Percentiles rank a stretch among this genome's conserved stretches.
Conservation (phyloP, 2,888 invertebrate species). For the Pycnomerus fuliginosus region DNA sequence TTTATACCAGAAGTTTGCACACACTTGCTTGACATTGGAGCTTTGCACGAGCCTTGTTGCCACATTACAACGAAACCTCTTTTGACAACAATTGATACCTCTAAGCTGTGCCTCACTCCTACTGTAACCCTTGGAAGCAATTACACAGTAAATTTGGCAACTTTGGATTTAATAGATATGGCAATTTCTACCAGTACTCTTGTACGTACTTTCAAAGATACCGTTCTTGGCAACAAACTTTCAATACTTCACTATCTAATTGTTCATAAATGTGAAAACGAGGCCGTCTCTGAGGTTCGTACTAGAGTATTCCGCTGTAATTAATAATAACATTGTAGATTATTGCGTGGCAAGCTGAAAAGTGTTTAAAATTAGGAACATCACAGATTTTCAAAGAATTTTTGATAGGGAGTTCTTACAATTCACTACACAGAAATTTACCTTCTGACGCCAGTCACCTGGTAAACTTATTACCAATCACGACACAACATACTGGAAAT, state of each 20-base stretch:
- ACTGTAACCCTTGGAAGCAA: constrained; percentile 59
- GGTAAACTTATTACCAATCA: constrained; percentile 70
- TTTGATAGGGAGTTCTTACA: constrained; percentile 72
- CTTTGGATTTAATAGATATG: constrained; percentile 70
- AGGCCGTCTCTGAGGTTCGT: constrained; percentile 74
- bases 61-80: constrained; percentile 70
- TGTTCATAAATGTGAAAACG: constrained; percentile 73
- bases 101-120: constrained; percentile 61
- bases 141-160: constrained; percentile 66
- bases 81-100: constrained; percentile 66
- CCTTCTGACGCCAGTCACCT: constrained; percentile 69
- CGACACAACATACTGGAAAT: constrained; percentile 60
- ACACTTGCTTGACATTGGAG: constrained; percentile 81
- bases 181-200: constrained; percentile 66
- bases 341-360: constrained; percentile 62
- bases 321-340: constrained; percentile 58
- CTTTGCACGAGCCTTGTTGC: constrained; percentile 80
- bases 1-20: constrained; percentile 82
- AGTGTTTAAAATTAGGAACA: constrained; percentile 63
- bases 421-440: constrained; percentile 69
- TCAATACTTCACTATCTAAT: constrained; percentile 82
- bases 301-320: too few relatives aligned
- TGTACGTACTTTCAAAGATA: constrained; percentile 67
- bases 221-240: constrained; percentile 68
- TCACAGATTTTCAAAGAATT: constrained; percentile 78